Evolutionary conservation across 1,140 invertebrate genomes (phyloP).

Genomic region (Coenobita brevimanus): DNA sequence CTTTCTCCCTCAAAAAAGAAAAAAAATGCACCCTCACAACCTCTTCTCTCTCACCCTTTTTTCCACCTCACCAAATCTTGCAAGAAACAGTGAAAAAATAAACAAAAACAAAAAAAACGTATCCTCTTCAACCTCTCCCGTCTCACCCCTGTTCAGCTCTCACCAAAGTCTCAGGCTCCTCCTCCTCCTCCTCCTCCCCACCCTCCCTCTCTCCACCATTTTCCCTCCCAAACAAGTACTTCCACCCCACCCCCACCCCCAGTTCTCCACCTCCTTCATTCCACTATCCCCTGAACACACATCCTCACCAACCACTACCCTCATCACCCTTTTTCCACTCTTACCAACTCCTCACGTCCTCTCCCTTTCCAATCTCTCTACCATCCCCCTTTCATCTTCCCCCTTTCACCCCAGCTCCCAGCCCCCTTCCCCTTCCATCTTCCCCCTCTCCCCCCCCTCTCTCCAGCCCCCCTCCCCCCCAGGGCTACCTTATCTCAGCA

Average conservation of each 20-base stretch:
- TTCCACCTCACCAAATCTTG: too few relatives aligned
- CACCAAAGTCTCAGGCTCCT: background rate
- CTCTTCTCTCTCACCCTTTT: background rate
- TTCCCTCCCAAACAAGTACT: background rate
- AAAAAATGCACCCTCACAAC: background rate
- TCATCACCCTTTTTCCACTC: too few relatives aligned
- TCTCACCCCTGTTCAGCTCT: background rate
- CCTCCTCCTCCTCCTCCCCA: background rate
- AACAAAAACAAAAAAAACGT: too few relatives aligned
- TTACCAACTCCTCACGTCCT: background rate
- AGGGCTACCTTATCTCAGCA: conserved; percentile 33
- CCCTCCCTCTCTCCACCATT: background rate
- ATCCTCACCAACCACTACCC: background rate
- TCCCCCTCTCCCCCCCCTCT: background rate
- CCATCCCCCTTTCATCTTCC: background rate
- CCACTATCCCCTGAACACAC: too few relatives aligned
- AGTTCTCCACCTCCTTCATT: background rate
- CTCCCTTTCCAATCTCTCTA: background rate
- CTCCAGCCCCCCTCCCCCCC: background rate
- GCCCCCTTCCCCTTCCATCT: background rate
- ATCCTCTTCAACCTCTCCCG: background rate
- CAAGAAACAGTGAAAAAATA: too few relatives aligned
- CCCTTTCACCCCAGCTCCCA: background rate
- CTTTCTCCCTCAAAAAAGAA: background rate
- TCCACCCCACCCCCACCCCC: background rate